Conservation (phyloP, 2,113 vertebrate genomes). For the Psittacus erithacus region DNA sequence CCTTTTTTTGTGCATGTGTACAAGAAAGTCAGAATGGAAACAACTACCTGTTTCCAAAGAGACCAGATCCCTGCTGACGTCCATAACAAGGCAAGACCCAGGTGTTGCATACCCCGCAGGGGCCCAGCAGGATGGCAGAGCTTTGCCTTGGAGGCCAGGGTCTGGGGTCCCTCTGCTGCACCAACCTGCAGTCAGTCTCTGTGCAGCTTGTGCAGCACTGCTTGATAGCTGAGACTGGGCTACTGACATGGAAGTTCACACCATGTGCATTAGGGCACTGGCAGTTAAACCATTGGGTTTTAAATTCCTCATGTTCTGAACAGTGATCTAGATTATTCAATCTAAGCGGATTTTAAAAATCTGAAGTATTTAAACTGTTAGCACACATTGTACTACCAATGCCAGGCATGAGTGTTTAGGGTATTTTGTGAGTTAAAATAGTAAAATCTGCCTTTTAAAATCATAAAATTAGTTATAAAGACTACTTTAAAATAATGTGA, state of each 20-base stretch:
- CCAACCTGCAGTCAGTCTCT: background rate
- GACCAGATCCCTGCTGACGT: background rate
- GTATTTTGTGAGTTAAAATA: background rate
- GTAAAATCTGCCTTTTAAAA: background rate
- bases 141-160: background rate
- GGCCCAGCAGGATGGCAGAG: background rate
- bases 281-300: background rate
- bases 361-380: conserved; percentile 17
- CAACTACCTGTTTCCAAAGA: background rate
- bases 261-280: background rate
- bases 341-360: conserved; percentile 44
- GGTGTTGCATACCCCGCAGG: fast-evolving
- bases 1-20: background rate
- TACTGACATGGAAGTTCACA: background rate
- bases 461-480: background rate
- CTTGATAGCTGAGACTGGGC: fast-evolving
- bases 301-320: conserved; percentile 47
- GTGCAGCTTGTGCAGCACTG: background rate
- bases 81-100: background rate
- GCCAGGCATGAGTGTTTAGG: background rate
- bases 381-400: background rate
- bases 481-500: background rate
- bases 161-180: fast-evolving
- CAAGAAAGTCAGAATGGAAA: background rate
- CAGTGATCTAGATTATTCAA: background rate